Conservation (phyloP, 2,797 vertebrate genomes). For the Heterohyrax brucei region DNA sequence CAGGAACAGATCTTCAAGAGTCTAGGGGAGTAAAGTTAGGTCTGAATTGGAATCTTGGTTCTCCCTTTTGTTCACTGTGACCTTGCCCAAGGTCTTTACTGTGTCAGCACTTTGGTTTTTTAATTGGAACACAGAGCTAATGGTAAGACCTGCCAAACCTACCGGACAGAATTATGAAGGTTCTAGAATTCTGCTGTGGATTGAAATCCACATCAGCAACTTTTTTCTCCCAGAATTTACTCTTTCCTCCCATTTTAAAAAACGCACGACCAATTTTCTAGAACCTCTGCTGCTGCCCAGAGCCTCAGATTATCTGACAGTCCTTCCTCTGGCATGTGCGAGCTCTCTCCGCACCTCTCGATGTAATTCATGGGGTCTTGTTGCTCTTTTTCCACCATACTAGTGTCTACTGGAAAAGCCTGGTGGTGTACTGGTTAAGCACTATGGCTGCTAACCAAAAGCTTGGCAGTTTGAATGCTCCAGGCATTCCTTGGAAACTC, state of each 20-base stretch:
- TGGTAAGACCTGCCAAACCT: background rate
- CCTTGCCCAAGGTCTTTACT: background rate
- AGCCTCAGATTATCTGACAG: background rate
- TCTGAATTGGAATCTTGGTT: background rate
- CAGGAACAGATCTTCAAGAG: background rate
- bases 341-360: background rate
- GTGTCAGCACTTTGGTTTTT: background rate
- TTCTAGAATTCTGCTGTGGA: conserved; percentile 23
- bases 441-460: too few relatives aligned
- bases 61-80: background rate
- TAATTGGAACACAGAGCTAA: conserved; percentile 24
- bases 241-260: conserved; percentile 30
- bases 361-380: background rate
- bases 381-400: background rate
- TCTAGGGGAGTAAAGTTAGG: background rate
- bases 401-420: background rate
- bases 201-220: background rate
- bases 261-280: background rate
- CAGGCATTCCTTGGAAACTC: too few relatives aligned
- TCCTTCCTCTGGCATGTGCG: background rate
- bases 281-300: background rate
- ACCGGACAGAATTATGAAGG: background rate
- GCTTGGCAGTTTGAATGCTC: too few relatives aligned
- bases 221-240: background rate
- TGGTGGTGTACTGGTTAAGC: too few relatives aligned